Base-by-base conservation (phyloP, 2,888 invertebrate species). In the Limnephilus rhombicus region DNA sequence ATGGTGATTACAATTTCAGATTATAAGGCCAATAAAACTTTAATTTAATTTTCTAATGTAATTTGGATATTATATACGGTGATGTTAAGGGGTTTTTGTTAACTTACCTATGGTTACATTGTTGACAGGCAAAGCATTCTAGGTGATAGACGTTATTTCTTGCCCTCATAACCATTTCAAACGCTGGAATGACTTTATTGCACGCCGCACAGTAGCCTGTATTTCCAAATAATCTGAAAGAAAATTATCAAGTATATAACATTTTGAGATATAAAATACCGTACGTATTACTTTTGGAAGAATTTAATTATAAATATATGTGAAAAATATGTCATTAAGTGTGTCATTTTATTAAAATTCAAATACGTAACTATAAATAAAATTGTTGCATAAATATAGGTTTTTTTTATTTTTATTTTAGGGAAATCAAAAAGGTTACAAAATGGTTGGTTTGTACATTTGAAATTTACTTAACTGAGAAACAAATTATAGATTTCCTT, bases 81-180 rank as follows among this genome's bases (percentile, higher is more conserved):
- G 18, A 24, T 24, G 24, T 24, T 9, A 68, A 68, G 24, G 68
- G n/a, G 2, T n/a, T 68, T 53, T 68, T 68, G 11, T 41, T 37
- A 24, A 95, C 97, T 96, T 95, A 99, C 99, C 99, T 98, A 96
- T 99, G 99, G 96, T 99, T 99, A 96, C 99, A 99, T 95, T 99
- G 99, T 95, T 99, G 99, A 95, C 99, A 99, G 90, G 99, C 99
- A 95, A 99, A 99, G 96, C 99, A 99, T 96, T 99, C 99, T 94
- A 99, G 97, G 95, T 99, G 99, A 95, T 99, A 99, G 93, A 99
- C 99, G 95, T 99, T 99, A 95, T 98, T 98, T 94, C 98, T 97
- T 86, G 99, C 99, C 94, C 99, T 97, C 99, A 99, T 99, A 94
- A 99, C 99, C 99, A 99, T 99, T 96, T 99, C 99, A 95, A 99